Conservation (phyloP, 2,113 vertebrate species). For the Isurus oxyrinchus region DNA sequence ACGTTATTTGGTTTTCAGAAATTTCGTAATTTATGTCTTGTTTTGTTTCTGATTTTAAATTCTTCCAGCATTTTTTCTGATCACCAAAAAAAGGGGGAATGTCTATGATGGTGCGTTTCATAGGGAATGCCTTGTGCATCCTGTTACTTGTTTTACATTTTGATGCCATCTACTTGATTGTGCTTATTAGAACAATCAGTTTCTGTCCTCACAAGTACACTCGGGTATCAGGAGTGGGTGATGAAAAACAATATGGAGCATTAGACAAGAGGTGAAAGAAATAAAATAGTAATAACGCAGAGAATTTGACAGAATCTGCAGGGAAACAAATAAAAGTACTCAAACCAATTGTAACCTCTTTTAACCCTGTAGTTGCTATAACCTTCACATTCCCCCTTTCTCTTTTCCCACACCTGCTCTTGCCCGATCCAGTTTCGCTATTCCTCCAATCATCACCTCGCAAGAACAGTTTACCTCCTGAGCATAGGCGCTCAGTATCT, state of each 20-base stretch:
- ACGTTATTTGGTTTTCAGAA: neutral
- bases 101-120: neutral
- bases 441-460: neutral
- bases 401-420: neutral
- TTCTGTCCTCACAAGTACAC: neutral
- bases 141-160: neutral
- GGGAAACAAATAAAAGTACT: neutral
- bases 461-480: neutral
- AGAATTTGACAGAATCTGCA: neutral
- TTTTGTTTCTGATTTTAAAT: neutral
- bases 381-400: neutral
- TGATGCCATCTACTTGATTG: neutral
- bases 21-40: neutral
- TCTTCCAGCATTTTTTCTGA: neutral
- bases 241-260: neutral
- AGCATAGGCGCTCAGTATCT: neutral
- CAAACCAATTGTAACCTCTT: neutral
- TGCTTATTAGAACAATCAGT: neutral
- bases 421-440: neutral
- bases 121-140: neutral
- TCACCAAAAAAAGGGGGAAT: neutral
- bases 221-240: neutral
- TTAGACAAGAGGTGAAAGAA: neutral
- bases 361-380: neutral
- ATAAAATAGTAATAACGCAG: neutral